Evolutionary conservation across 1,140 invertebrate species (phyloP).

Genomic region (Conopomorpha cramerella): DNA sequence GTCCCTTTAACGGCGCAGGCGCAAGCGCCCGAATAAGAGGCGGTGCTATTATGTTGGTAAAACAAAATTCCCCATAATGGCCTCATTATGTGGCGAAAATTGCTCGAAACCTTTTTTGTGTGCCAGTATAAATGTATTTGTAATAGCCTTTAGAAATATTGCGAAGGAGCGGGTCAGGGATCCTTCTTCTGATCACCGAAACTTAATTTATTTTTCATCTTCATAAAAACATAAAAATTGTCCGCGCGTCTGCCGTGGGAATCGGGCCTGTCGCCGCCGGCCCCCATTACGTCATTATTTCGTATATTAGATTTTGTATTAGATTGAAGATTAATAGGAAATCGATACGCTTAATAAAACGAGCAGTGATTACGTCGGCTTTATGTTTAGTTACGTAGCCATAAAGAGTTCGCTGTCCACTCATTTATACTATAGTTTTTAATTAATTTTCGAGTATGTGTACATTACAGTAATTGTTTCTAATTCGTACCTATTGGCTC

Average conservation of each 20-base stretch:
- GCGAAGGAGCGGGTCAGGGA: constrained; percentile 46
- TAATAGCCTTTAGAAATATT: constrained; percentile 59
- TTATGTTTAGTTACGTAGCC: too few species aligned
- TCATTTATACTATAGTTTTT: background rate
- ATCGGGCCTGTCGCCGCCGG: constrained; percentile 52
- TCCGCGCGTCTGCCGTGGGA: constrained; percentile 50
- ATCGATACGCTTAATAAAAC: constrained; percentile 32
- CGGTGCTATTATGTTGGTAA: constrained; percentile 59
- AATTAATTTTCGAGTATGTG: too few species aligned
- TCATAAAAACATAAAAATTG: constrained; percentile 35
- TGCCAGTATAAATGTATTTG: constrained; percentile 58
- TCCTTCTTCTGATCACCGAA: constrained; percentile 54
- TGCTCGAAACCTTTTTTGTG: constrained; percentile 55
- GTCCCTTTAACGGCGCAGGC: constrained; percentile 44
- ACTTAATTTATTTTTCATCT: constrained; percentile 52
- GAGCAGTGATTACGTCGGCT: constrained; percentile 1
- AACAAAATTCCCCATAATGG: constrained; percentile 59
- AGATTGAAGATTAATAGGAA: constrained; percentile 52
- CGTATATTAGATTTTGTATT: constrained; percentile 54
- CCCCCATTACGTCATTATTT: constrained; percentile 57
- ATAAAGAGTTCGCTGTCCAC: constrained; percentile 2
- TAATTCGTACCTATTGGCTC: too few species aligned
- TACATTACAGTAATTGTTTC: too few species aligned
- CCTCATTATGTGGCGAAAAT: constrained; percentile 60
- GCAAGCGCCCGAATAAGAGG: constrained; percentile 45